Evolutionary conservation across 2,888 invertebrate species (phyloP), one percentile per base, ranked within the genome.

Genomic region (Mesorhabditis sp.): DNA sequence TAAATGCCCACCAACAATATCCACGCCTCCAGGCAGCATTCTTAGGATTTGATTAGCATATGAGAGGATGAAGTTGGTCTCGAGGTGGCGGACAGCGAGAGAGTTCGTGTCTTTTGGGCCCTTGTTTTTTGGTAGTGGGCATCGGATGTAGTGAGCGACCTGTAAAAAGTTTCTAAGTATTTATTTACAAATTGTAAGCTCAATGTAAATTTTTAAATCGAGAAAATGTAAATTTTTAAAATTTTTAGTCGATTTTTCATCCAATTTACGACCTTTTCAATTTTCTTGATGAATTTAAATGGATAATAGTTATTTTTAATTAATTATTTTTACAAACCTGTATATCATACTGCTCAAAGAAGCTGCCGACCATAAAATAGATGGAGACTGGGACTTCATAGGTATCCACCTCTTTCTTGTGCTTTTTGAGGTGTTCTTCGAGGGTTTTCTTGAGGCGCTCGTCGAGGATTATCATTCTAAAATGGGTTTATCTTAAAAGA

Each of bases 391-490:
- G 58, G 10, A 50, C 58, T 50, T n/a, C 58, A 50, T n/a, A 13
- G 7, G 7, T 50, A 10, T 50, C n/a, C 58, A 13, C 58, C 2
- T 13, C 7, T 13, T 50, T n/a, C 7, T n/a, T 13, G n/a, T 50
- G 58, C 7, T 10, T n/a, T 50, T 50, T 50, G 10, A 50, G 10
- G 58, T 10, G 10, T 50, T 50, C n/a, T 13, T 50, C 58, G n/a
- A 50, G 58, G 58, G 58, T 50, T n/a, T 10, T 13, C 2, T 50
- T n/a, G 58, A 50, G 58, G 7, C 58, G 7, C n/a, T 10, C 58
- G 58, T 50, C 58, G n/a, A 50, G n/a, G 58, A 50, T 50, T 13
- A 50, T 50, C 58, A 50, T 50, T 28, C 58, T 50, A n/a, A 50
- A 50, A 50, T 50, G n/a, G n/a, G 1, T 50, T 50, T 13, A 50